Conservation (phyloP, 2,888 invertebrate species). For the Oligia latruncula region DNA sequence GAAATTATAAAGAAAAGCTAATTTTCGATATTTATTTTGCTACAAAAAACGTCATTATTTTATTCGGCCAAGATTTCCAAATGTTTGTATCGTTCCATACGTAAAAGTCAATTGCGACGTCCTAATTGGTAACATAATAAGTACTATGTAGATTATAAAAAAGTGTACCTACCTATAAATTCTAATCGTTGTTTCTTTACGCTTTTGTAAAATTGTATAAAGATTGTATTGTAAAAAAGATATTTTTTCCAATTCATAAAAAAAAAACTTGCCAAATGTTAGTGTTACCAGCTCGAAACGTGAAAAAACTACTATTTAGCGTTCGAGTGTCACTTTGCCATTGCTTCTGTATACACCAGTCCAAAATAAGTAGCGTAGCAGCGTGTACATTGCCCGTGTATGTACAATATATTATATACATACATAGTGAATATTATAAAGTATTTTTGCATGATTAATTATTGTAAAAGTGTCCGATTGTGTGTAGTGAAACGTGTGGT, state of each 20-base stretch:
- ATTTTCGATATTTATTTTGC: conserved; percentile 20
- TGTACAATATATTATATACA: conserved; percentile 70
- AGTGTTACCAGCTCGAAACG: conserved; percentile 62
- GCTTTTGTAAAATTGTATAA: conserved; percentile 66
- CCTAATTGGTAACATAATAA: conserved; percentile 29
- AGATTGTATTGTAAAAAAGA: conserved; percentile 57
- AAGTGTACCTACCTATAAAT: conserved; percentile 46
- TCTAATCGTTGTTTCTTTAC: conserved; percentile 52
- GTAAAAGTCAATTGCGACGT: conserved; percentile 70
- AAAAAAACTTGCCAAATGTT: conserved; percentile 66
- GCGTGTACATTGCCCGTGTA: conserved; percentile 71
- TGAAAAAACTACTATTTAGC: conserved; percentile 54
- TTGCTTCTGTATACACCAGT: conserved; percentile 69
- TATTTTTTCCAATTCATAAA: conserved; percentile 56
- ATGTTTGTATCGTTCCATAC: conserved; percentile 55
- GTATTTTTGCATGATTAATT: conserved; percentile 79
- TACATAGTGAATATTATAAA: conserved; percentile 73
- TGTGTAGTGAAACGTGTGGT: conserved; percentile 64
- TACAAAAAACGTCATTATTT: conserved; percentile 47
- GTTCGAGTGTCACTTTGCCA: conserved; percentile 54
- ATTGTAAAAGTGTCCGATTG: conserved; percentile 65
- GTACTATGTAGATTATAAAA: conserved; percentile 26
- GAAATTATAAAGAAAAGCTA: conserved; percentile 10
- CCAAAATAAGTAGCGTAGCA: conserved; percentile 68
- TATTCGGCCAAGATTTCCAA: conserved; percentile 34